phyloP scores from a whole-genome alignment of 2,797 vertebrate genomes.

The Cephalopachus bancanus region DNA sequence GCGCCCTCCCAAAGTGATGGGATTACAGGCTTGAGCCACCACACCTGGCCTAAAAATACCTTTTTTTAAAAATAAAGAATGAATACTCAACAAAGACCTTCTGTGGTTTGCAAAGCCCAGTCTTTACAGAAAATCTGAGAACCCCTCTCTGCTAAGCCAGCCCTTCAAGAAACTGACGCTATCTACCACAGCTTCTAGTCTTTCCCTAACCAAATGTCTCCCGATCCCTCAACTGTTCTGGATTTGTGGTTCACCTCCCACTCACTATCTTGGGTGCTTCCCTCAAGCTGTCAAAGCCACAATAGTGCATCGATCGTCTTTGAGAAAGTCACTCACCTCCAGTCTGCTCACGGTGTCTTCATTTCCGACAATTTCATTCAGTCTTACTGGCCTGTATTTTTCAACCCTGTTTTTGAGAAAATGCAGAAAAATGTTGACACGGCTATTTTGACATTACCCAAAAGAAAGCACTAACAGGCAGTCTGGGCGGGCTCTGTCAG shows the following conservation, averaged over 20 bases:
- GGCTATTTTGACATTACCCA: not conserved
- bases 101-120: not conserved
- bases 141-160: not conserved
- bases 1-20: no score
- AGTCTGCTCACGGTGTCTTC: constrained; percentile 93
- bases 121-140: not conserved
- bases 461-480: not conserved
- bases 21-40: no score
- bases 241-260: fast-evolving
- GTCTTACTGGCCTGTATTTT: constrained; percentile 95
- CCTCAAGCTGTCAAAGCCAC: not conserved
- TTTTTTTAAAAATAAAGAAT: not conserved
- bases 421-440: not conserved
- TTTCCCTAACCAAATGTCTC: not conserved
- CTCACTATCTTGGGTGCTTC: not conserved
- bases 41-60: no score
- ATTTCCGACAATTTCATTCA: constrained; percentile 94
- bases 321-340: constrained; percentile 88
- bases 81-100: not conserved
- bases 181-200: not conserved
- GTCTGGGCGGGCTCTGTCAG: not conserved
- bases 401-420: constrained; percentile 92
- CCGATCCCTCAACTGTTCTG: not conserved
- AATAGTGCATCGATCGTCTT: not conserved
- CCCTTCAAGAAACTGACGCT: not conserved